These are phyloP conservation scores for Heliconius ethilla DNA, from an alignment of 2,888 invertebrate genomes.

Conservation along the genomic window DNA sequence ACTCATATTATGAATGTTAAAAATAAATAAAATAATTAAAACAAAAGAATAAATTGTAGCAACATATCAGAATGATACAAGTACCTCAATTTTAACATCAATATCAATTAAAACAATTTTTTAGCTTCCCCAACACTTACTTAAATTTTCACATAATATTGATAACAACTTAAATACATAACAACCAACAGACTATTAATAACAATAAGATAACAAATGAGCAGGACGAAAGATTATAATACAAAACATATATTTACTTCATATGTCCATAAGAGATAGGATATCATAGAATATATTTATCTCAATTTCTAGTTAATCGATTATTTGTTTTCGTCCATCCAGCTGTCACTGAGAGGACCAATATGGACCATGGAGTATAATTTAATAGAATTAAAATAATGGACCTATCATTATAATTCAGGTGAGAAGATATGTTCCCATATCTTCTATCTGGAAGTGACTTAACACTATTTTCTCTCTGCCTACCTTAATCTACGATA, in stretches of 20 bases:
- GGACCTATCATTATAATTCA: neutral
- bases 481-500: neutral
- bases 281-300: conserved; percentile 18
- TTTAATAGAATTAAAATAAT: neutral
- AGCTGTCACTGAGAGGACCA: neutral
- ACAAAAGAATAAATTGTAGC: neutral
- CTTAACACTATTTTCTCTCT: conserved; percentile 1
- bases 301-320: conserved; percentile 10
- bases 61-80: neutral
- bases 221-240: neutral
- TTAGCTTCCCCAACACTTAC: neutral
- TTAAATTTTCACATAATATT: neutral
- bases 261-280: conserved; percentile 4
- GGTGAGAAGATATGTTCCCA: too few relatives aligned
- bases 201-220: neutral
- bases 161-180: neutral
- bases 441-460: neutral
- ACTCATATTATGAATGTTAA: too few relatives aligned
- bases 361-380: neutral
- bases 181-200: neutral
- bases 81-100: neutral
- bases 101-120: neutral
- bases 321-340: conserved; percentile 4
- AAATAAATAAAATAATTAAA: neutral
- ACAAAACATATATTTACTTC: neutral